Evolutionary conservation across 2,797 vertebrate genomes (phyloP).

Genomic region (Falco concolor): DNA sequence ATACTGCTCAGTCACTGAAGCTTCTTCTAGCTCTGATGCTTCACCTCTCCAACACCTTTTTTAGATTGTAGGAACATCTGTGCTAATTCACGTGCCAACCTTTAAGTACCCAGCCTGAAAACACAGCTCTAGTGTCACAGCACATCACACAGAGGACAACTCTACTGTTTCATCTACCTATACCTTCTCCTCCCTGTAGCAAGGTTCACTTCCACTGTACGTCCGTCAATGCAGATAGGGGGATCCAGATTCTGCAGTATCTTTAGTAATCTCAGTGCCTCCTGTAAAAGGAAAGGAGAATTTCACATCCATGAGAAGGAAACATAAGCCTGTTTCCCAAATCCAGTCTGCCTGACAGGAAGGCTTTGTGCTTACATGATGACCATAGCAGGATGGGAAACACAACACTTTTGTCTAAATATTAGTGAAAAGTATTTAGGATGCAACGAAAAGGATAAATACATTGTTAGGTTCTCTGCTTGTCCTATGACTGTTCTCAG

Average conservation of each 20-base stretch:
- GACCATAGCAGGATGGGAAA: neutral
- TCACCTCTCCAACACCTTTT: neutral
- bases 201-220: slow-evolving; percentile 90
- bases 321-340: neutral
- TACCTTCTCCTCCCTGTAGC: slow-evolving; percentile 80
- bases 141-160: neutral
- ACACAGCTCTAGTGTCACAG: neutral
- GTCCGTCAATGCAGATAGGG: slow-evolving; percentile 89
- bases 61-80: neutral
- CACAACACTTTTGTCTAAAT: neutral
- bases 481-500: neutral
- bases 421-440: neutral
- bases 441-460: neutral
- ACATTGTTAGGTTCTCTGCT: neutral
- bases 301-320: neutral
- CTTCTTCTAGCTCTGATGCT: neutral
- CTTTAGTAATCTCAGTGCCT: slow-evolving; percentile 90
- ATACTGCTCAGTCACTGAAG: neutral
- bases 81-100: neutral
- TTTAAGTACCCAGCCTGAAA: neutral
- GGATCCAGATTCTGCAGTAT: slow-evolving; percentile 84
- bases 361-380: neutral
- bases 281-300: slow-evolving; percentile 74
- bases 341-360: neutral
- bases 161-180: neutral